These are phyloP conservation scores for Dasyornis broadbenti DNA, from an alignment of 2,113 vertebrate species.

Conservation along the genomic window DNA sequence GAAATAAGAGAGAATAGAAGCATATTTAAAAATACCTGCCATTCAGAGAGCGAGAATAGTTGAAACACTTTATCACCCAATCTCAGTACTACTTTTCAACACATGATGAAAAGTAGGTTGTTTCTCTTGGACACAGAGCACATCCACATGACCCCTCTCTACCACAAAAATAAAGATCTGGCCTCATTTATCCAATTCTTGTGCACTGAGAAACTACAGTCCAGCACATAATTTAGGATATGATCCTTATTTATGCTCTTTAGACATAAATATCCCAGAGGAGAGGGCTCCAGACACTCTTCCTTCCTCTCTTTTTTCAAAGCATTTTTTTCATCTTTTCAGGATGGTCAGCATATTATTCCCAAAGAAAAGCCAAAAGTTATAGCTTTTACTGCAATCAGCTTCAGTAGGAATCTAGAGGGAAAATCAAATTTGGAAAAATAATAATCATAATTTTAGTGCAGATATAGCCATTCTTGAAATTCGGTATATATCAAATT, in stretches of 20 bases:
- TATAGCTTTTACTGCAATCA: background rate
- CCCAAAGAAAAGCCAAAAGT: background rate
- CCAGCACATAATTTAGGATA: background rate
- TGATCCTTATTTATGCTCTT: constrained; percentile 2
- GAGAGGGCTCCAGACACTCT: constrained; percentile 45
- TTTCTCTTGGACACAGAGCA: background rate
- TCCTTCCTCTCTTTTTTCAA: constrained; percentile 58
- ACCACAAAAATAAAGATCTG: background rate
- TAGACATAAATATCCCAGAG: constrained; percentile 46
- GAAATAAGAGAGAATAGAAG: background rate
- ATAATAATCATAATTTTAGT: background rate
- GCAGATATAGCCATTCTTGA: background rate
- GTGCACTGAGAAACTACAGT: background rate
- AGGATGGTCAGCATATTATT: background rate
- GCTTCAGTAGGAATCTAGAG: background rate
- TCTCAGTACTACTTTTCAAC: background rate
- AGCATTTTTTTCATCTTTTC: constrained; percentile 30
- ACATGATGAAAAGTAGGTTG: background rate
- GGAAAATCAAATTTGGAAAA: background rate
- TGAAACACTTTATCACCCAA: background rate
- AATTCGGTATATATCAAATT: background rate
- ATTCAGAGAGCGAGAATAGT: background rate
- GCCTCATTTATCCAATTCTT: background rate
- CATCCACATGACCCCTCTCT: background rate
- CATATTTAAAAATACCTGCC: background rate